Percentiles rank a stretch among this genome's conserved stretches.
Evolutionary conservation across 2,113 vertebrate genomes (phyloP).

Genomic region (Micronycteris hirsuta): DNA sequence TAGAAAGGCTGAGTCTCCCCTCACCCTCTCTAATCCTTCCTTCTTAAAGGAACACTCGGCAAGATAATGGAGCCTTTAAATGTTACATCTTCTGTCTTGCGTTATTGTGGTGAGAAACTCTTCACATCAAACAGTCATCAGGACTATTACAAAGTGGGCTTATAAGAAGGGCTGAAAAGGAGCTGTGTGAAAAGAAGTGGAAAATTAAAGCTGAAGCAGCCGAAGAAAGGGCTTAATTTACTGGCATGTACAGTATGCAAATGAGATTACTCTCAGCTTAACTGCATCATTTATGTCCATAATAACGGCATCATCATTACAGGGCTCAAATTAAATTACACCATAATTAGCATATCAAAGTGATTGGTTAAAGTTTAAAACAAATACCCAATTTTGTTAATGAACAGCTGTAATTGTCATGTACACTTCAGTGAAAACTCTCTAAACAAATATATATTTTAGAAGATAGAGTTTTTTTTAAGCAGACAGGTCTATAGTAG

Average conservation of each 20-base stretch:
- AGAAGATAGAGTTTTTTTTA: slow-evolving; percentile 79
- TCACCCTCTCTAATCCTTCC: slow-evolving; percentile 78
- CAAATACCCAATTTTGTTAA: slow-evolving; percentile 99
- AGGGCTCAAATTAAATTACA: slow-evolving; percentile 99
- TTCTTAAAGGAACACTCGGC: slow-evolving; percentile 89
- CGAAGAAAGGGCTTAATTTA: slow-evolving; percentile 99
- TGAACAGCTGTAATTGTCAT: slow-evolving; percentile 99
- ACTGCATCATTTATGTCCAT: slow-evolving; percentile 99
- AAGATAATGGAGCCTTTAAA: slow-evolving; percentile 96
- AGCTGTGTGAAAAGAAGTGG: slow-evolving; percentile 97
- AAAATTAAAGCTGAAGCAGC: slow-evolving; percentile 98
- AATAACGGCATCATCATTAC: slow-evolving; percentile 99
- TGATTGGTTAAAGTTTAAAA: slow-evolving; percentile 99
- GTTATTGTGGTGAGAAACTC: slow-evolving; percentile 90
- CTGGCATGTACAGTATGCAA: slow-evolving; percentile 99
- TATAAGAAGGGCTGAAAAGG: slow-evolving; percentile 89
- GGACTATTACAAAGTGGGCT: slow-evolving; percentile 92
- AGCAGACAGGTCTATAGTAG: slow-evolving; percentile 80
- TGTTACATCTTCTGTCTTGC: slow-evolving; percentile 94
- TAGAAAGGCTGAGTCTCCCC: slow-evolving; percentile 71
- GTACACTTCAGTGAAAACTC: slow-evolving; percentile 96
- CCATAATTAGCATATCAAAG: slow-evolving; percentile 99
- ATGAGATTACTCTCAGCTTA: slow-evolving; percentile 99
- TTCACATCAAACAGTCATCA: slow-evolving; percentile 95
- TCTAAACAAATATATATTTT: slow-evolving; percentile 99